Evolutionary conservation across 2,113 vertebrate species (phyloP).

Genomic region (Coreoperca whiteheadi): DNA sequence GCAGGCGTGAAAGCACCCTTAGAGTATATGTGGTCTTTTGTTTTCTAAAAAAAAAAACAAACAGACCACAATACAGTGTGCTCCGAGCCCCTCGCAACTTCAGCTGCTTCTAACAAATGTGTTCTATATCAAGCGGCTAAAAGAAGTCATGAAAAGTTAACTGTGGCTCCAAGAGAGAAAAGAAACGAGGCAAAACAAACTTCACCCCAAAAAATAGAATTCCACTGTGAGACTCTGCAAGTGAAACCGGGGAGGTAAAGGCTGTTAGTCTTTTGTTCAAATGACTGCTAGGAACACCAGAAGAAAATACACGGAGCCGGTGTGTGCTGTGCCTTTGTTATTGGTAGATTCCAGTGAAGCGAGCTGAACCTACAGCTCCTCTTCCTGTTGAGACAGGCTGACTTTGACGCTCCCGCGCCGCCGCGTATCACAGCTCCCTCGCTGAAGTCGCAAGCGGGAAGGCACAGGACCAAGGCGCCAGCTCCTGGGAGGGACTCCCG

Average conservation of each 20-base stretch:
- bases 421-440: constrained; percentile 28
- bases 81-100: neutral
- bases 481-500: constrained; percentile 43
- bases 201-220: no score
- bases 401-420: constrained; percentile 52
- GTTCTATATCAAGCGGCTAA: constrained; percentile 21
- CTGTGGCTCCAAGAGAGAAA: constrained; percentile 44
- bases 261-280: constrained; percentile 44
- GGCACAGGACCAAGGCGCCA: constrained; percentile 28
- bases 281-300: constrained; percentile 50
- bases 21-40: neutral
- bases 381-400: constrained; percentile 37
- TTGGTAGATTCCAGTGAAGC: constrained; percentile 35
- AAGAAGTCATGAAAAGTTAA: constrained; percentile 53
- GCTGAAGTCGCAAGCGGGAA: constrained; percentile 33
- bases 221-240: constrained; percentile 32
- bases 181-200: constrained; percentile 17
- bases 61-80: neutral
- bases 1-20: no score
- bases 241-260: constrained; percentile 23
- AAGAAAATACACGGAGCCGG: constrained; percentile 22
- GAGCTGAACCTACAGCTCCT: constrained; percentile 47
- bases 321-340: constrained; percentile 40
- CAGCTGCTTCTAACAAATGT: constrained; percentile 8
- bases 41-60: neutral